phyloP scores from a whole-genome alignment of 2,888 invertebrate genomes.

The Cryptops parisi region DNA sequence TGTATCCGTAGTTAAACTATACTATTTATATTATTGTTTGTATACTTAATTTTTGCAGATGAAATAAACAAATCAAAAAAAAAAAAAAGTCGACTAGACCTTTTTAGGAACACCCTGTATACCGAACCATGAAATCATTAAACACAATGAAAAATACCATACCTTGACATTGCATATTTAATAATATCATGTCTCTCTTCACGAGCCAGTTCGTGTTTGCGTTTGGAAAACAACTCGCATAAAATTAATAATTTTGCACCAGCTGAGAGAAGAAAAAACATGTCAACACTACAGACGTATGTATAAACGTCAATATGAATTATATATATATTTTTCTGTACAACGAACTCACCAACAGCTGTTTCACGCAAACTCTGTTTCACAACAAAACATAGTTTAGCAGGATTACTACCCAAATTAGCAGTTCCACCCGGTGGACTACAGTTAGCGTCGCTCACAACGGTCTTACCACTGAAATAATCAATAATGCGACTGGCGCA shows the following conservation, averaged over 20 bases:
- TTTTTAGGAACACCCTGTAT: too few species aligned
- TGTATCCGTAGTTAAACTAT: too few species aligned
- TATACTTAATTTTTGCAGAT: too few species aligned
- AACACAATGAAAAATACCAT: too few species aligned
- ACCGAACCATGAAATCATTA: too few species aligned
- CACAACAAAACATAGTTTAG: conserved; percentile 44
- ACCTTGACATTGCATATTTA: conserved; percentile 45
- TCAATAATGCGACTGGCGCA: conserved; percentile 46
- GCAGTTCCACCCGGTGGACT: conserved; percentile 28
- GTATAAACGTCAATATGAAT: neutral
- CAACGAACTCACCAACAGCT: conserved; percentile 40
- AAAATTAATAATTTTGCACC: conserved; percentile 38
- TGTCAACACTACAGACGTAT: neutral
- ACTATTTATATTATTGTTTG: too few species aligned
- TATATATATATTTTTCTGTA: neutral
- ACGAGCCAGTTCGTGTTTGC: conserved; percentile 44
- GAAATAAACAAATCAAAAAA: too few species aligned
- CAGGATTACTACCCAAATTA: conserved; percentile 40
- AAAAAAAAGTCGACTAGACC: too few species aligned
- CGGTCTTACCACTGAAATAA: conserved; percentile 35
- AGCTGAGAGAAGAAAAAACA: too few species aligned
- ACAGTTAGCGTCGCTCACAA: conserved; percentile 15
- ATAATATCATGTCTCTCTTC: conserved; percentile 51
- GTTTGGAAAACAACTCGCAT: conserved; percentile 48
- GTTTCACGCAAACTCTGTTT: conserved; percentile 47